These are phyloP conservation scores for Heliornis fulica DNA, from an alignment of 2,113 vertebrate genomes.

Conservation along the genomic window DNA sequence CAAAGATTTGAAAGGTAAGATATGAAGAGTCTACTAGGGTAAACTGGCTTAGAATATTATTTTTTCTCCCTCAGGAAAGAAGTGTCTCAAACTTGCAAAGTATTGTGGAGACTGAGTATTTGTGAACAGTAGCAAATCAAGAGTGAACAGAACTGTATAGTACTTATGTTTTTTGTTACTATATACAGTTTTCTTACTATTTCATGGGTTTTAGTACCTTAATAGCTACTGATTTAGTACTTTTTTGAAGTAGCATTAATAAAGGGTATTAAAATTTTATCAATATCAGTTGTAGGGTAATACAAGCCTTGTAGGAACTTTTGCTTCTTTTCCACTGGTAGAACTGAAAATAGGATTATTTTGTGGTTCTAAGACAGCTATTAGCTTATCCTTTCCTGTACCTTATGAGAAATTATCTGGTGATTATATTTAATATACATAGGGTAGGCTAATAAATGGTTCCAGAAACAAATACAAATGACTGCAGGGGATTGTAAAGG, in stretches of 20 bases:
- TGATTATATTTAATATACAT: background rate
- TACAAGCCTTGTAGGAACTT: background rate
- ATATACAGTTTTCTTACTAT: background rate
- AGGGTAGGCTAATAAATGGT: background rate
- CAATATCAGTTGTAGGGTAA: background rate
- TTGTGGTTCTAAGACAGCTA: background rate
- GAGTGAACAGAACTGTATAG: background rate
- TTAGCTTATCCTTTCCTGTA: background rate
- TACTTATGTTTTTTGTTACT: background rate
- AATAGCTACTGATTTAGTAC: background rate
- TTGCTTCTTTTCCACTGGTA: background rate
- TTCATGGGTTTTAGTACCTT: background rate
- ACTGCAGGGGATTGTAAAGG: background rate
- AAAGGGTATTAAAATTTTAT: background rate
- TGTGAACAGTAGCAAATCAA: background rate
- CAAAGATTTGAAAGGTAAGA: background rate
- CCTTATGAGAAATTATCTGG: background rate
- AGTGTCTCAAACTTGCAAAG: background rate
- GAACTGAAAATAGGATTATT: background rate
- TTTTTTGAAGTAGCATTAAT: background rate
- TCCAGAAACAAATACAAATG: background rate
- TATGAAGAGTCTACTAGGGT: background rate
- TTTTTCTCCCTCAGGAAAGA: fast-evolving
- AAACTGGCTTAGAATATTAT: background rate
- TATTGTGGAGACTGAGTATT: background rate